phyloP scores from a whole-genome alignment of 2,888 invertebrate species.

The Drosophila eohydei region DNA sequence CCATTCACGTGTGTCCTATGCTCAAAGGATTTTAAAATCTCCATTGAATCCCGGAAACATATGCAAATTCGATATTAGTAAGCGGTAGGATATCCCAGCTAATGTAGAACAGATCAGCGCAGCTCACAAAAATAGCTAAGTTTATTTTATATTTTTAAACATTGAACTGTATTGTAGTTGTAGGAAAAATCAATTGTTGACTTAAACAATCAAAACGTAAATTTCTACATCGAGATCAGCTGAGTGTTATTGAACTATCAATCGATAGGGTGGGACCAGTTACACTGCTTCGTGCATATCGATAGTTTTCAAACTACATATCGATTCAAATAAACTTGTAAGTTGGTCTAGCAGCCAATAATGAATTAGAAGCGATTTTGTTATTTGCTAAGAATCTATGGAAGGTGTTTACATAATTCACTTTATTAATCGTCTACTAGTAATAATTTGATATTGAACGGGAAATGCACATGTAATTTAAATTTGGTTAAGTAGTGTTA shows the following conservation, averaged over 20 bases:
- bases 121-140: too few species aligned
- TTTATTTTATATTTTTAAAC: neutral
- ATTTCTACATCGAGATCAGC: neutral
- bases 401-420: slow-evolving; percentile 33
- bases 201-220: neutral
- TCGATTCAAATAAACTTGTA: neutral
- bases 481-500: slow-evolving; percentile 41
- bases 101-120: too few species aligned
- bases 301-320: slow-evolving; percentile 2
- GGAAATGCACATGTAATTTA: slow-evolving; percentile 71
- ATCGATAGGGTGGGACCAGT: neutral
- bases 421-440: slow-evolving; percentile 61
- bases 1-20: too few species aligned
- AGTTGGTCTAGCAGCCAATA: neutral
- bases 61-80: too few species aligned
- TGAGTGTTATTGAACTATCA: neutral
- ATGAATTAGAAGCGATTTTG: neutral
- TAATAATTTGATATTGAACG: slow-evolving; percentile 65
- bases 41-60: too few species aligned
- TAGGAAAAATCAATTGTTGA: neutral
- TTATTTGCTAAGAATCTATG: neutral
- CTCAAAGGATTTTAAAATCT: too few species aligned
- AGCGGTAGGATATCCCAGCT: too few species aligned
- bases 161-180: neutral
- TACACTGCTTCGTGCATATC: slow-evolving; percentile 1